These are phyloP conservation scores for Amphiura filiformis DNA, from an alignment of 35 echinoderm and acorn worm species.

Conservation along the genomic window DNA sequence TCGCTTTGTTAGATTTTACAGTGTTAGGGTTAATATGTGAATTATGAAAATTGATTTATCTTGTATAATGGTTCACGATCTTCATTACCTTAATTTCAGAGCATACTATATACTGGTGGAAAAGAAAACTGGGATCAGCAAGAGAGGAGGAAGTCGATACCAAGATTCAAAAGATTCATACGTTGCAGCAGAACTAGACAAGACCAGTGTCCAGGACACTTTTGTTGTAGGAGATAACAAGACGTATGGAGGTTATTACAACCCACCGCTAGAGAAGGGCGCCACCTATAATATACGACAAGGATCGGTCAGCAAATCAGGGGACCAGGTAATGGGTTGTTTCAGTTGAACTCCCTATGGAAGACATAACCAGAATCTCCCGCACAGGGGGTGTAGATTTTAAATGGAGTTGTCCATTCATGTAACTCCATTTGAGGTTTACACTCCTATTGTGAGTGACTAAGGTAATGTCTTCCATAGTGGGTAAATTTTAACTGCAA, in stretches of 20 bases:
- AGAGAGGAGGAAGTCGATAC: not conserved
- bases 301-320: constrained; percentile 38
- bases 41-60: no score
- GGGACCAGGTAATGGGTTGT: constrained; percentile 15
- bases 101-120: not conserved
- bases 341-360: no score
- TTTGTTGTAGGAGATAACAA: constrained; percentile 64
- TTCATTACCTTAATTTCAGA: not conserved
- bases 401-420: no score
- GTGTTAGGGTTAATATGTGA: no score
- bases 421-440: no score
- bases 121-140: not conserved
- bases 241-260: constrained; percentile 61
- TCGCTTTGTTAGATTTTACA: no score
- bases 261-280: constrained; percentile 55
- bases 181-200: constrained; percentile 43
- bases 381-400: no score
- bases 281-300: constrained; percentile 46
- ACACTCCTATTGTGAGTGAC: no score
- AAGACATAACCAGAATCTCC: no score
- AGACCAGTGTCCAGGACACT: constrained; percentile 16
- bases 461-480: no score
- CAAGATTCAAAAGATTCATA: constrained; percentile 44
- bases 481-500: no score
- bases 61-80: no score